Base-by-base conservation (phyloP, 2,113 vertebrate genomes). In the Canis aureus region DNA sequence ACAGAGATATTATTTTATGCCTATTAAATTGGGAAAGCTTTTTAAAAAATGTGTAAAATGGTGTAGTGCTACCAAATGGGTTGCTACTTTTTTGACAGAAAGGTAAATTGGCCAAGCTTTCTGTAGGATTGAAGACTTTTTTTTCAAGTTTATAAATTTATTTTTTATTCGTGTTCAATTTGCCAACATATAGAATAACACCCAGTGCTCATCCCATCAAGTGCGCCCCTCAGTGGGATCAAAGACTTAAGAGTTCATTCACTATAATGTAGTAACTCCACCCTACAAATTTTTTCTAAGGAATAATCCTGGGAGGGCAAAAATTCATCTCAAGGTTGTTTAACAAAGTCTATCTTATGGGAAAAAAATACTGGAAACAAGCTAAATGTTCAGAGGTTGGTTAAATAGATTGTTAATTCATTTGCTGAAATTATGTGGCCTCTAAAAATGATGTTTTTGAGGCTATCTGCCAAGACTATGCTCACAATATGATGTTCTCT, bases 391-490 rank as follows among this genome's bases (percentile, higher is more conserved):
- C 78, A 64, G 69, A 91, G 49, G 16, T 60, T 91, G 29, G 17
- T 86, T 96, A 93, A 85, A 79, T 60, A 73, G 38, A 89, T 94
- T 35, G 8, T 62, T 89, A 76, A 74, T 80, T 96, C 57, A 89
- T 59, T 89, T 89, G 73, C 66, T 89, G 64, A 93, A 89, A 74
- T 79, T 79, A 73, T 80, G 11, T 12, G 86, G 13, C 43, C 89
- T 91, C 94, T 86, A 94, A 94, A 93, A 91, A 81, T 83, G 55
- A 59, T 64, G 19, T 74, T 96, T 97, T 96, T 53, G 35, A 94
- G 92, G 64, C 74, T 62, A 59, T 55, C 93, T 90, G 15, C 55
- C 19, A 80, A 92, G 32, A 87, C 9, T 60, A 59, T 78, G 62
- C 8, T 94, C n/a, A 94, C 11, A 74, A 71, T 43, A 53, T 23